Percentiles rank a stretch among this genome's conserved stretches.
Conservation (phyloP, 2,113 vertebrate species). For the Colistium nudipinnis region DNA sequence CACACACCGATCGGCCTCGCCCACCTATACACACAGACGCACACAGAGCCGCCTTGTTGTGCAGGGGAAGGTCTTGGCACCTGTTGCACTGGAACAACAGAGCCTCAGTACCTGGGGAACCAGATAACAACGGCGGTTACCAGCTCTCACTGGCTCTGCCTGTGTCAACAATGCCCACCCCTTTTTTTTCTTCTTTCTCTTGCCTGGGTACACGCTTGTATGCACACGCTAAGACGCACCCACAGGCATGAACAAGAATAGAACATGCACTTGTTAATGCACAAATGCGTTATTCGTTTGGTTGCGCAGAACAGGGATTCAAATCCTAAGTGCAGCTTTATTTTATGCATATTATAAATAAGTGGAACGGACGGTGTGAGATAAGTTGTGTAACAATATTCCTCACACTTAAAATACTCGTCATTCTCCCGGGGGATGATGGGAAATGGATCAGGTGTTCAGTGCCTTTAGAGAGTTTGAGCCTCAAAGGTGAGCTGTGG, state of each 20-base stretch:
- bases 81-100: slow-evolving; percentile 64
- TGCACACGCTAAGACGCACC: slow-evolving; percentile 35
- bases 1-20: slow-evolving; percentile 26
- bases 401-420: background rate
- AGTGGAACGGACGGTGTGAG: background rate
- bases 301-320: no score
- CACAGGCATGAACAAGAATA: background rate
- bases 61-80: slow-evolving; percentile 56
- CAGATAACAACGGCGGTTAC: slow-evolving; percentile 68
- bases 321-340: no score
- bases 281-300: no score
- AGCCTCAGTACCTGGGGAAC: slow-evolving; percentile 72
- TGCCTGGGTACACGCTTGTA: slow-evolving; percentile 40
- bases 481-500: slow-evolving; percentile 24
- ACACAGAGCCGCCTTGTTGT: slow-evolving; percentile 2
- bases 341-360: no score
- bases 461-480: slow-evolving; percentile 2
- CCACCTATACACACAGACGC: background rate
- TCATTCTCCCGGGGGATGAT: slow-evolving; percentile 1
- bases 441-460: background rate
- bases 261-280: background rate
- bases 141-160: slow-evolving; percentile 50
- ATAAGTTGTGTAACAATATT: background rate
- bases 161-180: slow-evolving; percentile 68
- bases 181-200: background rate